Conservation (phyloP, 1,140 invertebrate genomes). For the Bilobella aurantiaca region DNA sequence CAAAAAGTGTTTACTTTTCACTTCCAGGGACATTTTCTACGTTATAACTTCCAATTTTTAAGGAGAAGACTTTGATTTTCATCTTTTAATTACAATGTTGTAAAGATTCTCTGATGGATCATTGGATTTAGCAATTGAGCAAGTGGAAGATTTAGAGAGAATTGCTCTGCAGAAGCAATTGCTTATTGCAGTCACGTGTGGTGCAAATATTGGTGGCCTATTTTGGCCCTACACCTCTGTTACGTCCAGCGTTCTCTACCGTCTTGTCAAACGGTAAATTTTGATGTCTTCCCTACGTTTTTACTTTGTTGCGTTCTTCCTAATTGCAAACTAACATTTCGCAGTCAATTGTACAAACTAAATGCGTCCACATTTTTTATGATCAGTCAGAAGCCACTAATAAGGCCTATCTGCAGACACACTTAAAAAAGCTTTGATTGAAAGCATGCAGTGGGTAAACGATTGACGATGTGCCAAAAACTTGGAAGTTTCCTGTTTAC, state of each 20-base stretch:
- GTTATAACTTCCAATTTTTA: too few species aligned
- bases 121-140: not conserved
- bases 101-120: not conserved
- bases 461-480: too few species aligned
- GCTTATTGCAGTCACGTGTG: conserved; percentile 10
- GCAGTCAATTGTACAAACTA: too few species aligned
- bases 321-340: too few species aligned
- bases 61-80: not conserved
- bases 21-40: too few species aligned
- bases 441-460: too few species aligned
- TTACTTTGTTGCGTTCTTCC: not conserved
- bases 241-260: conserved; percentile 21
- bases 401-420: too few species aligned
- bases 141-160: not conserved
- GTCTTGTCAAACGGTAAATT: not conserved
- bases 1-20: too few species aligned
- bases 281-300: not conserved
- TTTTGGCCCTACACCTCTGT: conserved; percentile 20
- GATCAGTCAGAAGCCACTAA: too few species aligned
- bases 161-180: conserved; percentile 13
- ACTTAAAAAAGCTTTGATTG: too few species aligned
- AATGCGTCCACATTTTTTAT: too few species aligned
- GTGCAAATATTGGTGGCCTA: conserved; percentile 31
- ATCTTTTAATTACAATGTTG: not conserved
- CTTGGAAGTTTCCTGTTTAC: too few species aligned